These are phyloP conservation scores for Rhagoletis zephyria DNA, from an alignment of 1,140 invertebrate species.

Conservation along the genomic window DNA sequence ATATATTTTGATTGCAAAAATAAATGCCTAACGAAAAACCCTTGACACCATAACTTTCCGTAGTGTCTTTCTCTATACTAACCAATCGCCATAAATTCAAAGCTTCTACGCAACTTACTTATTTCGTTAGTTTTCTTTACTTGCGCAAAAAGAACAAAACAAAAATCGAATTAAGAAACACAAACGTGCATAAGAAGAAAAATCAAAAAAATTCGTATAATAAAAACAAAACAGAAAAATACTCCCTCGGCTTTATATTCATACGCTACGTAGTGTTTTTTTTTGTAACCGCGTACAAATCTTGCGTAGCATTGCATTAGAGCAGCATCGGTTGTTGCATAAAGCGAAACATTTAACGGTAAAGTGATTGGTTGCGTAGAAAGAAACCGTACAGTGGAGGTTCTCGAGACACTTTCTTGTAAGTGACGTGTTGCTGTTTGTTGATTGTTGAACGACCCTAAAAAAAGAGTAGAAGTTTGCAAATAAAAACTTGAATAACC, in stretches of 20 bases:
- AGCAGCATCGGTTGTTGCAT: neutral
- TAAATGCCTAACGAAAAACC: no score
- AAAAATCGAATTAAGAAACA: conserved; percentile 9
- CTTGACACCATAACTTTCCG: no score
- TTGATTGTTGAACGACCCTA: neutral
- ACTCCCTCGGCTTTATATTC: neutral
- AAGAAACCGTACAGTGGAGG: neutral
- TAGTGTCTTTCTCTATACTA: no score
- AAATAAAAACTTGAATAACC: neutral
- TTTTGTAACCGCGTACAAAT: neutral
- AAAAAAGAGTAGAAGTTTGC: neutral
- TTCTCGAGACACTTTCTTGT: neutral
- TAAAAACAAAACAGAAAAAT: no score
- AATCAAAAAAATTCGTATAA: no score
- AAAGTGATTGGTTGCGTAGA: neutral
- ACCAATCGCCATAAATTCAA: no score
- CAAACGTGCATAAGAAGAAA: neutral
- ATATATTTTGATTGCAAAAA: no score
- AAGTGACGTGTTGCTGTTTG: neutral
- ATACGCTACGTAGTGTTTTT: neutral
- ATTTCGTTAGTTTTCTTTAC: neutral
- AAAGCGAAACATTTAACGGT: conserved; percentile 3
- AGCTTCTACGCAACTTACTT: neutral
- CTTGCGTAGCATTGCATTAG: neutral
- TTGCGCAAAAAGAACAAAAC: no score